Percentiles rank a stretch among this genome's conserved stretches.
Conservation (phyloP, 2,797 vertebrate species). For the Scarus forsteni region DNA sequence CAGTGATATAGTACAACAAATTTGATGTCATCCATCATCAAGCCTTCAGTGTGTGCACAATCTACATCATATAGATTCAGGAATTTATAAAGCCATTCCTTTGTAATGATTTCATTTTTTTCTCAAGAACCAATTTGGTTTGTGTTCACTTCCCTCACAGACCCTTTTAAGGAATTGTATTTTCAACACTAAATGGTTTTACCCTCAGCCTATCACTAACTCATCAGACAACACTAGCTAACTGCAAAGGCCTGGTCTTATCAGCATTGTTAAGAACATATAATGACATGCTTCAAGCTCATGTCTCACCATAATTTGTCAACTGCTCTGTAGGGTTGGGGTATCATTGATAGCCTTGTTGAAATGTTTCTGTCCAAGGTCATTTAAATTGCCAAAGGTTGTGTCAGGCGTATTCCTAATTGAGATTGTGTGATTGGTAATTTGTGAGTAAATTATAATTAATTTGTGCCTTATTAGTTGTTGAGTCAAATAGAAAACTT, state of each 20-base stretch:
- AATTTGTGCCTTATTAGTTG: no score
- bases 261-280: conserved; percentile 35
- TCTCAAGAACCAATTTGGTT: conserved; percentile 23
- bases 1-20: neutral
- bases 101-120: conserved; percentile 13
- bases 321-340: neutral
- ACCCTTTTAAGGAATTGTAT: conserved; percentile 64
- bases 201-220: conserved; percentile 43
- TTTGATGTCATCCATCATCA: neutral
- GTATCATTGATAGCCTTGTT: no score
- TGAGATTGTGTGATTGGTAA: no score
- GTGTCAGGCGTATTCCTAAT: no score
- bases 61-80: neutral
- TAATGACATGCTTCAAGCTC: neutral
- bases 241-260: conserved; percentile 46
- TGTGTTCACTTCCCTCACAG: conserved; percentile 34
- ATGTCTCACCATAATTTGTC: conserved; percentile 4
- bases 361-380: no score
- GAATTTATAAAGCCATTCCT: conserved; percentile 13
- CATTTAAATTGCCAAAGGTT: no score
- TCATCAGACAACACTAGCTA: conserved; percentile 46
- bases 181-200: conserved; percentile 50
- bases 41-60: neutral
- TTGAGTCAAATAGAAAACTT: no score
- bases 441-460: no score